phyloP scores from a whole-genome alignment of 2,113 vertebrate species.

The Tetraodon nigroviridis region DNA sequence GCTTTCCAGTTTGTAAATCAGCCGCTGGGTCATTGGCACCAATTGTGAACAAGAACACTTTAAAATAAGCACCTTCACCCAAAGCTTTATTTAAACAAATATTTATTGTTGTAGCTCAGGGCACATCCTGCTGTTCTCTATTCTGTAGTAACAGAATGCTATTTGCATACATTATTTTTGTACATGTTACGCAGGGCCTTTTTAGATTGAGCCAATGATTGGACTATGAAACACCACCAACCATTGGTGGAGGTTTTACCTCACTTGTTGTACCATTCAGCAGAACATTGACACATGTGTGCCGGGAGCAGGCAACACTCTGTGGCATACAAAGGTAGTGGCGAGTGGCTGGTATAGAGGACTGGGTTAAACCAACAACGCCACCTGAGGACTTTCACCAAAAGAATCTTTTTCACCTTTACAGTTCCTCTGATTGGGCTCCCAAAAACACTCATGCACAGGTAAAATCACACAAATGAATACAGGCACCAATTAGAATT shows the following conservation, averaged over 20 bases:
- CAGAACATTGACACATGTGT: conserved; percentile 39
- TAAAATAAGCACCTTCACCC: conserved; percentile 38
- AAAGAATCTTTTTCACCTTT: too few species aligned
- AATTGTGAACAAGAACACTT: conserved; percentile 9
- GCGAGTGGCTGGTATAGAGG: too few species aligned
- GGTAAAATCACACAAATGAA: too few species aligned
- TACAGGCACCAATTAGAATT: too few species aligned
- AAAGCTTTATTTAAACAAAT: conserved; percentile 53
- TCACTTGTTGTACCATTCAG: conserved; percentile 20
- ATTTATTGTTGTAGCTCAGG: conserved; percentile 37
- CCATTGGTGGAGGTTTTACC: conserved; percentile 48
- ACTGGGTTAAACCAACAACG: too few species aligned
- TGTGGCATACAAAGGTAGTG: too few species aligned
- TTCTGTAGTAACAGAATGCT: conserved; percentile 14
- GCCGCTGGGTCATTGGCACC: conserved; percentile 27
- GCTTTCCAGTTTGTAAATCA: conserved; percentile 27
- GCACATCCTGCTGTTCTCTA: conserved; percentile 6
- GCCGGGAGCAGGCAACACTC: conserved; percentile 52
- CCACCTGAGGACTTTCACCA: too few species aligned
- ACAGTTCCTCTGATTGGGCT: too few species aligned
- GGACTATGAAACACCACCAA: background rate
- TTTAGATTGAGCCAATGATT: too few species aligned
- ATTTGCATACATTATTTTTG: conserved; percentile 11
- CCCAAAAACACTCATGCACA: too few species aligned
- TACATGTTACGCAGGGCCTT: too few species aligned